phyloP scores from a whole-genome alignment of 2,888 invertebrate species.

The Caenorhabditis wallacei region DNA sequence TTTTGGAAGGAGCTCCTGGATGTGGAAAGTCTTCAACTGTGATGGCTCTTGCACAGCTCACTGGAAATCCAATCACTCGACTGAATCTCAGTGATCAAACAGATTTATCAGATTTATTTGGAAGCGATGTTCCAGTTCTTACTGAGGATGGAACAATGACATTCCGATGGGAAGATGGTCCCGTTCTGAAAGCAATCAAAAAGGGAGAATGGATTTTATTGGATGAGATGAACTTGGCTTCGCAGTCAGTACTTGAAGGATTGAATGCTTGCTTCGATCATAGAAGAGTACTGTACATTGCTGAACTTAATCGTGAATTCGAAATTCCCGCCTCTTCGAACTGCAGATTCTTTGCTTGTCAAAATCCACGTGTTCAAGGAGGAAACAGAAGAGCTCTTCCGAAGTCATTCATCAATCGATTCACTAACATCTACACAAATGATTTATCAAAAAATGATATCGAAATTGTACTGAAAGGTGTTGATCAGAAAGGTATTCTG shows the following conservation, averaged over 20 bases:
- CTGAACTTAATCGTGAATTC: slow-evolving; percentile 89
- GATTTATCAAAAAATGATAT: slow-evolving; percentile 75
- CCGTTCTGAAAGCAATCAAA: slow-evolving; percentile 93
- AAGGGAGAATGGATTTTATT: slow-evolving; percentile 96
- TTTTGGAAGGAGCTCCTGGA: slow-evolving; percentile 95
- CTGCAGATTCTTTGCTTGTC: slow-evolving; percentile 96
- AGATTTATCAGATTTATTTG: slow-evolving; percentile 97
- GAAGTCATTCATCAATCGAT: slow-evolving; percentile 96
- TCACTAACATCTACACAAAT: slow-evolving; percentile 88
- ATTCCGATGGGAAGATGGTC: slow-evolving; percentile 97
- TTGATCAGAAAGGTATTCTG: slow-evolving; percentile 59
- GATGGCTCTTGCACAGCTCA: slow-evolving; percentile 91
- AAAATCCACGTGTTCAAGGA: slow-evolving; percentile 96
- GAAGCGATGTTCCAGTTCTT: slow-evolving; percentile 96
- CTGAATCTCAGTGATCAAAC: slow-evolving; percentile 99
- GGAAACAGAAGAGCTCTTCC: slow-evolving; percentile 97
- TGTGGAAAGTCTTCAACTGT: slow-evolving; percentile 98
- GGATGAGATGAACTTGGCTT: slow-evolving; percentile 98
- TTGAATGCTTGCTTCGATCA: slow-evolving; percentile 99
- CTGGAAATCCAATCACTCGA: slow-evolving; percentile 91
- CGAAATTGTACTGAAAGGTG: slow-evolving; percentile 66
- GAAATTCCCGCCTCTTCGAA: slow-evolving; percentile 83
- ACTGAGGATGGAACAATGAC: slow-evolving; percentile 89
- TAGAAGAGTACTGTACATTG: slow-evolving; percentile 94
- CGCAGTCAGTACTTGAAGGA: slow-evolving; percentile 98